Evolutionary conservation across 1,140 invertebrate species (phyloP), one percentile per base, ranked within the genome.

Genomic region (Drosophila pseudoobscura): DNA sequence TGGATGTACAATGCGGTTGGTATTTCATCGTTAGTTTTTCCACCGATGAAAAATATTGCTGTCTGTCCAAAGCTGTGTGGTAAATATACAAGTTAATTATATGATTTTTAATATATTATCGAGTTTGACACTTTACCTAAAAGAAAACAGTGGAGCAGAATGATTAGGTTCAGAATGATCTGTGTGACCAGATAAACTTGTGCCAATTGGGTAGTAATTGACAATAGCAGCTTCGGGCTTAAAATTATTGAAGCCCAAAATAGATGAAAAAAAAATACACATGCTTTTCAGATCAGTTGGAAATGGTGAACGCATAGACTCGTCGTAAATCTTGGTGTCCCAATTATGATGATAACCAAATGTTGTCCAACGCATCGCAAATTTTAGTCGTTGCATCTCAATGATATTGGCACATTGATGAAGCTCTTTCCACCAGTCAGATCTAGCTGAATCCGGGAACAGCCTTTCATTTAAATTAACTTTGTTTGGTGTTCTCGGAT

Each of bases 301-400:
- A 92, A 98, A 97, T 35, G 90, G 57, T 47, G 92, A 92, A 90
- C 93, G 94, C 59, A 93, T 93, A 17, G 93, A 89, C 92, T 96
- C 95, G 44, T 92, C 94, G 85, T 97, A 97, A 22, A 94, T 94
- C 94, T 99, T 99, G 47, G 96, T 96, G 83, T 98, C 95, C 98
- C 98, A 99, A 92, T 99, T 95, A 91, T 99, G 97, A 92, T 99
- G 98, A 91, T 98, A 99, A 17, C 98, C 98, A 39, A 99, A 91
- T 2, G 98, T 99, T 13, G 95, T 94, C 98, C 98, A 99, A 82
- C 97, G 92, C 58, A 99, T 92, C 90, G 96, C 96, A 57, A 93
- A 93, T 55, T 93, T 85, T 17, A 94, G 64, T 39, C 91, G 77
- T 13, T 85, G 80, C 53, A 92, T 83, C 31, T 78, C 65, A 70